Conservation (phyloP, 2,888 invertebrate genomes). For the Coronaproctus castanopsis region DNA sequence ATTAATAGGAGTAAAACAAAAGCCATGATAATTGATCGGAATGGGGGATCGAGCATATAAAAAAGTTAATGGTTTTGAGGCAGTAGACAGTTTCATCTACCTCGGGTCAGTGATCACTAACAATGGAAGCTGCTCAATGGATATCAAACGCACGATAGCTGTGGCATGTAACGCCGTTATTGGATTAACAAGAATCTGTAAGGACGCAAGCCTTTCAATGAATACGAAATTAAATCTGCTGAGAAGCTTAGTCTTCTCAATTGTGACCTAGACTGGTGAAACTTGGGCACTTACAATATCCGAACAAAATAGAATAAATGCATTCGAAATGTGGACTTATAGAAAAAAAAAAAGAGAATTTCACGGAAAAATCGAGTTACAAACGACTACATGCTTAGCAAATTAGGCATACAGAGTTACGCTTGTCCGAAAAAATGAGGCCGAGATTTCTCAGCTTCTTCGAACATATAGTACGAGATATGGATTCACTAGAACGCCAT, state of each 20-base stretch:
- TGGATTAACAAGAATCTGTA: background rate
- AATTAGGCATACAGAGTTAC: background rate
- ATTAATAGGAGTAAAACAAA: too few relatives aligned
- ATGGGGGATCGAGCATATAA: too few relatives aligned
- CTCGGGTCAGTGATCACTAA: background rate
- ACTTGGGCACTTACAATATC: background rate
- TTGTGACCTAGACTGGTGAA: background rate
- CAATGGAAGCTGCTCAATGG: too few relatives aligned
- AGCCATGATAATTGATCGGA: too few relatives aligned
- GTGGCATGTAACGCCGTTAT: background rate
- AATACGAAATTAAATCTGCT: background rate
- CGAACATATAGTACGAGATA: background rate
- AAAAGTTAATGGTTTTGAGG: too few relatives aligned
- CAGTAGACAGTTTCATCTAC: too few relatives aligned
- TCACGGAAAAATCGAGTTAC: background rate
- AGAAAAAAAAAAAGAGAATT: background rate
- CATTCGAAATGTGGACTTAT: background rate
- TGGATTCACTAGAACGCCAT: background rate
- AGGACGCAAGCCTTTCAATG: background rate
- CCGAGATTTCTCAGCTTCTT: background rate
- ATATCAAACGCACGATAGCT: background rate
- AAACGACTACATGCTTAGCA: background rate
- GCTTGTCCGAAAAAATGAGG: background rate
- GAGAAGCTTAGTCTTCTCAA: background rate
- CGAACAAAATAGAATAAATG: background rate